Percentiles rank a stretch among this genome's conserved stretches.
These are phyloP conservation scores for Calephelis perditalis DNA, from an alignment of 2,888 invertebrate genomes.

Conservation along the genomic window DNA sequence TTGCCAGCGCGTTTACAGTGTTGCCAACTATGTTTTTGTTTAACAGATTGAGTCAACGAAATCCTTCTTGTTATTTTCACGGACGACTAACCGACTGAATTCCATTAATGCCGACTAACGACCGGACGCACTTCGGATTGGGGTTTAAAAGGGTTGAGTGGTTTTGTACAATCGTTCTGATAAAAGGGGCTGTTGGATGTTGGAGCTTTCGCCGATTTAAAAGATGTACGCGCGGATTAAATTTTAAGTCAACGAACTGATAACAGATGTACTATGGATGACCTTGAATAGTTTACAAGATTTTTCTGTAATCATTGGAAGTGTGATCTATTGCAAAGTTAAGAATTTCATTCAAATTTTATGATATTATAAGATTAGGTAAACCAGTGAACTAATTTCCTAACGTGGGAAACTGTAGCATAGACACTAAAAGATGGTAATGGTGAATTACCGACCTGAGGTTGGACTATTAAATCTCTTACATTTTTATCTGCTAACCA, in stretches of 20 bases:
- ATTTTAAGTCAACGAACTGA: conserved; percentile 49
- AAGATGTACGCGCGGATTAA: conserved; percentile 61
- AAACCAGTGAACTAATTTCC: too few species aligned
- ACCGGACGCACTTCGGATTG: conserved; percentile 74
- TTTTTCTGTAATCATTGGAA: not conserved
- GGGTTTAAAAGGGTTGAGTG: conserved; percentile 77
- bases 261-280: conserved; percentile 35
- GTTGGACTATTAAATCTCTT: too few species aligned
- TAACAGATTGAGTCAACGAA: conserved; percentile 17
- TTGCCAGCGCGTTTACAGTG: conserved; percentile 23
- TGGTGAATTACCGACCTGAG: too few species aligned
- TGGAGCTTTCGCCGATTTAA: conserved; percentile 71
- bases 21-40: conserved; percentile 25
- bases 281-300: conserved; percentile 17
- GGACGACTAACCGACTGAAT: conserved; percentile 48
- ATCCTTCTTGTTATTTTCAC: conserved; percentile 14
- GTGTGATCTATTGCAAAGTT: too few species aligned
- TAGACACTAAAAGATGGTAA: too few species aligned
- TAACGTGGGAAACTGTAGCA: too few species aligned
- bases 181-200: conserved; percentile 69
- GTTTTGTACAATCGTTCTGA: conserved; percentile 74
- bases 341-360: too few species aligned
- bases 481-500: too few species aligned
- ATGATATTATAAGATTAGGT: too few species aligned
- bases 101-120: conserved; percentile 77